Evolutionary conservation across 2,888 invertebrate species (phyloP).

Genomic region (Ptilodon capucinus): DNA sequence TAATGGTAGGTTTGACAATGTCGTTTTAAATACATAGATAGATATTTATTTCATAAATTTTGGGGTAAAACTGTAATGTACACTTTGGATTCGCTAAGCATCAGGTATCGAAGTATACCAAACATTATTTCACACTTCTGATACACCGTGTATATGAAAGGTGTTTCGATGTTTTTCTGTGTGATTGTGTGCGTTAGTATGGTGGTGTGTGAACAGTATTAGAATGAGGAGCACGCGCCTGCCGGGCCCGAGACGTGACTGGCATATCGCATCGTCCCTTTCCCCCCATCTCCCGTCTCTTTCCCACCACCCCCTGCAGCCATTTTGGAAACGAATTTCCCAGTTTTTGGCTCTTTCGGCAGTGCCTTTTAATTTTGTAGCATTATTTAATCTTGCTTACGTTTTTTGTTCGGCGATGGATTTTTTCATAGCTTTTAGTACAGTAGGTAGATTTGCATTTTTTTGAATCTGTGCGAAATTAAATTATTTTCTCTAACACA

Average conservation of each 20-base stretch:
- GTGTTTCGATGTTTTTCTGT: constrained; percentile 56
- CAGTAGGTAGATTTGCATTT: neutral
- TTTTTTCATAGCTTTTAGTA: constrained; percentile 14
- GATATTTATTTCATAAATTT: too few species aligned
- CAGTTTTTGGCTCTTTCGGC: constrained; percentile 76
- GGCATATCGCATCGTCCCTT: constrained; percentile 79
- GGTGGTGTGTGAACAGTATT: constrained; percentile 72
- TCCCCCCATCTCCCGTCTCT: constrained; percentile 71
- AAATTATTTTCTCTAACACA: too few species aligned
- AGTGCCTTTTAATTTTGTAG: constrained; percentile 74
- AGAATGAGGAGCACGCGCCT: constrained; percentile 79
- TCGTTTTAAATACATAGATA: too few species aligned
- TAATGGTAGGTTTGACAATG: too few species aligned
- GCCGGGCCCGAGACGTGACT: constrained; percentile 80
- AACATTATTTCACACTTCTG: too few species aligned
- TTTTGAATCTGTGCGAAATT: neutral
- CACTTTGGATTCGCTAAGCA: too few species aligned
- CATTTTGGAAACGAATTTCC: constrained; percentile 77
- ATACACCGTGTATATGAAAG: too few species aligned
- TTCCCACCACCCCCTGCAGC: constrained; percentile 72
- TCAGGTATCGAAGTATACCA: too few species aligned
- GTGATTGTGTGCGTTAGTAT: constrained; percentile 49
- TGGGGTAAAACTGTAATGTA: too few species aligned
- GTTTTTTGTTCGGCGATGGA: constrained; percentile 41
- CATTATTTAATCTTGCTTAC: constrained; percentile 62